Evolutionary conservation across 2,888 invertebrate species (phyloP).

Genomic region (Caenorhabditis drosophilae): DNA sequence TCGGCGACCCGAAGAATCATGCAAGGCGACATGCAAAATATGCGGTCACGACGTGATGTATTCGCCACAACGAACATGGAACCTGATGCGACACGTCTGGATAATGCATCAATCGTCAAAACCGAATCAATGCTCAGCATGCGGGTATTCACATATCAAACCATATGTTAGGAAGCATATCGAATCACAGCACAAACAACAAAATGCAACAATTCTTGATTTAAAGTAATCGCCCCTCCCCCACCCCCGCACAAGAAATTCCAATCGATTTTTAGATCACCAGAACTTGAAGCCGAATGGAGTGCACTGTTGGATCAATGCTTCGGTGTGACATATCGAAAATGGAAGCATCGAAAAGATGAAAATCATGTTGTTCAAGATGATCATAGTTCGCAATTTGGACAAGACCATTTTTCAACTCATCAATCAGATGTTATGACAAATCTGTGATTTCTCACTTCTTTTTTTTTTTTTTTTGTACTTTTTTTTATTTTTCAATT

Average conservation of each 20-base stretch:
- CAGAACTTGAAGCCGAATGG: constrained; percentile 37
- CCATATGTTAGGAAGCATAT: constrained; percentile 40
- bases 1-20: constrained; percentile 25
- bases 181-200: constrained; percentile 30
- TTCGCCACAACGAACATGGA: constrained; percentile 40
- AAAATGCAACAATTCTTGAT: constrained; percentile 22
- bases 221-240: constrained; percentile 20
- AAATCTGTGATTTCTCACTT: constrained; percentile 5
- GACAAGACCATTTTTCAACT: constrained; percentile 25
- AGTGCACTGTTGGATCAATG: constrained; percentile 27
- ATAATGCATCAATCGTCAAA: constrained; percentile 43
- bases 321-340: constrained; percentile 40
- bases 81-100: constrained; percentile 40
- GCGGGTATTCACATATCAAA: constrained; percentile 38
- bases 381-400: constrained; percentile 4
- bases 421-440: constrained; percentile 27
- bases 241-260: background rate
- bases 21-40: constrained; percentile 30
- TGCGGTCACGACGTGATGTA: constrained; percentile 42
- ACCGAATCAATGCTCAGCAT: constrained; percentile 32
- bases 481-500: background rate
- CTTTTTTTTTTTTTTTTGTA: background rate
- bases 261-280: constrained; percentile 12
- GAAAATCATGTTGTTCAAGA: constrained; percentile 7
- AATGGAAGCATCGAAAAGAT: constrained; percentile 40